Evolutionary conservation across 2,113 vertebrate species (phyloP).

Genomic region (Sminthopsis crassicaudata): DNA sequence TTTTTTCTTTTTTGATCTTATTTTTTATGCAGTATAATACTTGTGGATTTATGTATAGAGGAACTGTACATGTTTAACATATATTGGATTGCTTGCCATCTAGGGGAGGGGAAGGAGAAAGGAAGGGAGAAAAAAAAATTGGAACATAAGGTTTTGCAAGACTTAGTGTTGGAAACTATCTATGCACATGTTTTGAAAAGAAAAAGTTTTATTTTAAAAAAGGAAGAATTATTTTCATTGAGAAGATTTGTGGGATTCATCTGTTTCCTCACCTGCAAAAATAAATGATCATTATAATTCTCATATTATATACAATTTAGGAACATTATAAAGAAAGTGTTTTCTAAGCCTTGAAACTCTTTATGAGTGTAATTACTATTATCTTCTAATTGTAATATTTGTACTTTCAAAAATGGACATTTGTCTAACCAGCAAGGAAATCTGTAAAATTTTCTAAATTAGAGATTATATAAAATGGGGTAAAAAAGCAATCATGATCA

Average conservation of each 20-base stretch:
- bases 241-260: not conserved
- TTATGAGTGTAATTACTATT: not conserved
- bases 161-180: too few species aligned
- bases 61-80: too few species aligned
- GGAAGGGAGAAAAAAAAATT: too few species aligned
- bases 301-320: not conserved
- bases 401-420: not conserved
- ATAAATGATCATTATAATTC: not conserved
- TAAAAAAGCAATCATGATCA: not conserved
- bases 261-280: not conserved
- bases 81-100: too few species aligned
- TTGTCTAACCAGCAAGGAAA: not conserved
- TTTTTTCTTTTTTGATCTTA: too few species aligned
- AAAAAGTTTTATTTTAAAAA: too few species aligned
- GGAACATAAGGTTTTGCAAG: too few species aligned
- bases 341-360: not conserved
- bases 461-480: not conserved
- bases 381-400: not conserved
- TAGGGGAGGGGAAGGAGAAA: too few species aligned
- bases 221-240: not conserved
- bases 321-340: not conserved
- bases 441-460: not conserved
- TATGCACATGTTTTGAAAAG: too few species aligned
- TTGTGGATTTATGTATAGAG: too few species aligned
- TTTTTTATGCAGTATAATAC: too few species aligned